A percentile compares a stretch with the other conserved stretches of the same genome.
Conservation (phyloP, 2,888 invertebrate genomes). For the Trichogramma dendrolimi region DNA sequence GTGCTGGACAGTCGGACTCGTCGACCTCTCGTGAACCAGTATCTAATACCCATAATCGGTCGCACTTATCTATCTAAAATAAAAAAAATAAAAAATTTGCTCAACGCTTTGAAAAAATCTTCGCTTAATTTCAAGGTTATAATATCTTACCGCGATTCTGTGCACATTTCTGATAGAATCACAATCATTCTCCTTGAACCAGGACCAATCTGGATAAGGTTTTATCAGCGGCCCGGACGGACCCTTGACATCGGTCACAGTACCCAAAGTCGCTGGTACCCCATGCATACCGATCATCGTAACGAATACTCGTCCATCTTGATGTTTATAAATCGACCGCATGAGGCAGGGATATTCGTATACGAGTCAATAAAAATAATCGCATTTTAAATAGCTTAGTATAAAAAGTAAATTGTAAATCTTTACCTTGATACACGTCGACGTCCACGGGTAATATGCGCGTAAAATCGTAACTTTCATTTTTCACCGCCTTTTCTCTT, state of each 20-base stretch:
- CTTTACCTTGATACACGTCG: constrained; percentile 17
- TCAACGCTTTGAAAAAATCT: not conserved
- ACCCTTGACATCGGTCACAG: constrained; percentile 51
- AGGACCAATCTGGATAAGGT: constrained; percentile 64
- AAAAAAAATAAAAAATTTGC: not conserved
- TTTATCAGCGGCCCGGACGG: constrained; percentile 54
- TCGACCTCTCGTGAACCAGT: constrained; percentile 60
- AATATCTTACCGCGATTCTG: constrained; percentile 61
- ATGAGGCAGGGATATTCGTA: not conserved
- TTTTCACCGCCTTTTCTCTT: constrained; percentile 57
- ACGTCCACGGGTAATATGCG: constrained; percentile 28
- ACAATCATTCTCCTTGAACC: constrained; percentile 59
- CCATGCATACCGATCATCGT: constrained; percentile 63
- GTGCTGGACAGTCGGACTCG: constrained; percentile 60
- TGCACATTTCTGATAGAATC: constrained; percentile 69
- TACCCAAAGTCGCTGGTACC: constrained; percentile 66
- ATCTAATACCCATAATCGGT: constrained; percentile 70
- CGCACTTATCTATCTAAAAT: constrained; percentile 64
- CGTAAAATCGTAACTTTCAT: constrained; percentile 41
- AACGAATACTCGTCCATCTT: constrained; percentile 56
- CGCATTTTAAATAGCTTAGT: too few species aligned
- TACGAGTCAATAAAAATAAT: not conserved
- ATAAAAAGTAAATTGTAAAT: constrained; percentile 2
- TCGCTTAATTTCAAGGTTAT: not conserved
- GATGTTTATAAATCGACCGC: not conserved